These are phyloP conservation scores for Drosophila biarmipes DNA, from an alignment of 1,140 invertebrate species.

Conservation along the genomic window DNA sequence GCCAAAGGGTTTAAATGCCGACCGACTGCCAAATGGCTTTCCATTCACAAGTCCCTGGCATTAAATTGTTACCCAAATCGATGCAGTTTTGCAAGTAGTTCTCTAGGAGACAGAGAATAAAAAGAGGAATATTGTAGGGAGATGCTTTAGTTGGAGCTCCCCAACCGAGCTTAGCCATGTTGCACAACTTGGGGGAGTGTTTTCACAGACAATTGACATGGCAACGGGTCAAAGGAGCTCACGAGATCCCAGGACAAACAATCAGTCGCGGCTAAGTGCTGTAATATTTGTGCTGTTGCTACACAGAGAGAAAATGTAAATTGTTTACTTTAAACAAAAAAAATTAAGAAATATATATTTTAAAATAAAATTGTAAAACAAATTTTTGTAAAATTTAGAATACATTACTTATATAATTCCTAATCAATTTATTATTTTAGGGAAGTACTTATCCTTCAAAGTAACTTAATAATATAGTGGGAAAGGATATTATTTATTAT, in stretches of 20 bases:
- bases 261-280: constrained; percentile 25
- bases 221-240: constrained; percentile 44
- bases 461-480: too few species aligned
- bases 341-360: not conserved
- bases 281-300: constrained; percentile 39
- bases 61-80: constrained; percentile 34
- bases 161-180: constrained; percentile 1
- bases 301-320: not conserved
- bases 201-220: constrained; percentile 40
- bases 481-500: too few species aligned
- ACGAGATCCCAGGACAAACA: constrained; percentile 35
- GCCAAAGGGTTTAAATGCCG: constrained; percentile 45
- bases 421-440: too few species aligned
- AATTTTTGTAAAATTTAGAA: too few species aligned
- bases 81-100: constrained; percentile 16
- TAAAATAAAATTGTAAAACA: not conserved
- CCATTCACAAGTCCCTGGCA: constrained; percentile 36
- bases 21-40: constrained; percentile 29
- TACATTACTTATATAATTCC: too few species aligned
- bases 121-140: constrained; percentile 21
- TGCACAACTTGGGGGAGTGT: constrained; percentile 5
- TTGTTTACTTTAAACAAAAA: not conserved
- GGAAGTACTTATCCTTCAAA: too few species aligned
- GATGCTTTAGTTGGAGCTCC: constrained; percentile 11
- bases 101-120: constrained; percentile 6